Evolutionary conservation across 2,797 vertebrate species (phyloP).

Genomic region (Notoglanidium macrostoma): DNA sequence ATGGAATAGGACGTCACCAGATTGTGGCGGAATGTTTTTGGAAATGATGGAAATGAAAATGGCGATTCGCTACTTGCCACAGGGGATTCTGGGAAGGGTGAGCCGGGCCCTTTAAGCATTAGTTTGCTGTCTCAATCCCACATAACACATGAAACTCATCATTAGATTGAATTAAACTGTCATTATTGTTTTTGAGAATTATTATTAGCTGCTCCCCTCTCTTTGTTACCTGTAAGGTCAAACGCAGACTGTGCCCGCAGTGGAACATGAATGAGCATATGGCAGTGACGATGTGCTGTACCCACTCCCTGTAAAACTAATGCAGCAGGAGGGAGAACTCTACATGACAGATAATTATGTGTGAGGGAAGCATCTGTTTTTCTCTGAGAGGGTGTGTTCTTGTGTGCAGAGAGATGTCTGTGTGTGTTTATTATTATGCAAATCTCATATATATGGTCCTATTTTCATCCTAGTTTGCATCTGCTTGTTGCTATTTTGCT

Average conservation of each 20-base stretch:
- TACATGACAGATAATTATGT: slow-evolving; percentile 33
- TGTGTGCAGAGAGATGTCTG: background rate
- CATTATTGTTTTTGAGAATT: background rate
- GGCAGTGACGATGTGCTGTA: slow-evolving; percentile 18
- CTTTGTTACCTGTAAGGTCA: slow-evolving; percentile 38
- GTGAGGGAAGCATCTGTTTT: slow-evolving; percentile 4
- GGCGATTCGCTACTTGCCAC: too few relatives aligned
- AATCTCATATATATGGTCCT: background rate
- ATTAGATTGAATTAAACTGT: too few relatives aligned
- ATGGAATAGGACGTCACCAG: too few relatives aligned
- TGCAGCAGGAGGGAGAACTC: slow-evolving; percentile 29
- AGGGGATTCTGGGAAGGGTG: too few relatives aligned
- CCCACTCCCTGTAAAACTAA: slow-evolving; percentile 30
- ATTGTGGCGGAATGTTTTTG: too few relatives aligned
- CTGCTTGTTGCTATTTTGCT: background rate
- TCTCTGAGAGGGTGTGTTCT: background rate
- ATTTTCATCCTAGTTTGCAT: background rate
- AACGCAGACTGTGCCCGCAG: background rate
- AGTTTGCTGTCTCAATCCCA: background rate
- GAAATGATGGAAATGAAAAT: too few relatives aligned
- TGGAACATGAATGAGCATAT: slow-evolving; percentile 36
- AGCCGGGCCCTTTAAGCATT: too few relatives aligned
- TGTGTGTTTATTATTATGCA: background rate
- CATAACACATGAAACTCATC: background rate
- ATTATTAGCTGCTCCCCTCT: background rate